Percentiles rank a stretch among this genome's conserved stretches.
Evolutionary conservation across 2,113 vertebrate genomes (phyloP).

Genomic region (Anoura caudifer): DNA sequence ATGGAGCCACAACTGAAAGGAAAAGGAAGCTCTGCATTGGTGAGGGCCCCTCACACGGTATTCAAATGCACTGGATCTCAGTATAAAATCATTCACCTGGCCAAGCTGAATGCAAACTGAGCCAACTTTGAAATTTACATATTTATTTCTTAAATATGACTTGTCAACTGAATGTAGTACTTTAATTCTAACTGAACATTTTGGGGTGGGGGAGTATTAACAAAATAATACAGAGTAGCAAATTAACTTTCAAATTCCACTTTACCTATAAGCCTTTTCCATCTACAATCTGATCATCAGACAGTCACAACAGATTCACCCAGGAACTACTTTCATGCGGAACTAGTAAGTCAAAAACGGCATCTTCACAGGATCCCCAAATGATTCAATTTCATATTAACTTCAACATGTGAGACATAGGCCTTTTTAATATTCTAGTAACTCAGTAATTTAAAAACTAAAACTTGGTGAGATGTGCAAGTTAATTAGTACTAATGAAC

Average conservation of each 20-base stretch:
- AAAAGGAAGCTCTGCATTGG: not conserved
- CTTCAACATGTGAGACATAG: not conserved
- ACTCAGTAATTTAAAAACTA: not conserved
- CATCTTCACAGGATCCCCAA: not conserved
- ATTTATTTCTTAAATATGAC: not conserved
- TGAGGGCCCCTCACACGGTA: accelerated
- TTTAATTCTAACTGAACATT: not conserved
- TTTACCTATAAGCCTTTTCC: not conserved
- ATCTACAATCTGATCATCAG: not conserved
- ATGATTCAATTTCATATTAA: not conserved
- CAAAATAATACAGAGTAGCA: not conserved
- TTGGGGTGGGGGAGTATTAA: not conserved
- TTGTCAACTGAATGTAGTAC: not conserved
- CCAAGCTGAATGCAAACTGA: not conserved
- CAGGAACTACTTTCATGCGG: not conserved
- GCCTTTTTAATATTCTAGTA: not conserved
- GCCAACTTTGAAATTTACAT: not conserved
- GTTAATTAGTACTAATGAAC: not conserved
- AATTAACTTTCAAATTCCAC: not conserved
- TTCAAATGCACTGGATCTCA: not conserved
- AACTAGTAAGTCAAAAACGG: not conserved
- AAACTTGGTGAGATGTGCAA: not conserved
- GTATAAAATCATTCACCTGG: not conserved
- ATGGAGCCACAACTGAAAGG: conserved; percentile 78
- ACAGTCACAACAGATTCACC: too few relatives aligned